Conservation (phyloP, 2,797 vertebrate genomes). For the Gadopsis bispinosus region DNA sequence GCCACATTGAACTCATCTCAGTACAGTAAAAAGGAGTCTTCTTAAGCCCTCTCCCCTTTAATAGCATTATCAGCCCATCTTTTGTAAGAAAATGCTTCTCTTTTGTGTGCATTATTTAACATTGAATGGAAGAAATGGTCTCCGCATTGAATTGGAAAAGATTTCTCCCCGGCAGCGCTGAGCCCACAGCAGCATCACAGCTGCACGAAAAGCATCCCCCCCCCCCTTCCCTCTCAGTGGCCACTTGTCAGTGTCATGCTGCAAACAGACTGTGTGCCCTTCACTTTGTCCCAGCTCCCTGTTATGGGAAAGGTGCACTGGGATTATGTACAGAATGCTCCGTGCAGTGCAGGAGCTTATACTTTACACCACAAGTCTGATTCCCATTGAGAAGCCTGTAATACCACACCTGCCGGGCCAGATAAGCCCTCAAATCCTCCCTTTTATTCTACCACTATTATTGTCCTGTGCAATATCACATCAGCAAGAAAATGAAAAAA, state of each 20-base stretch:
- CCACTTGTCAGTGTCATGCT: conserved; percentile 64
- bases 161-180: conserved; percentile 21
- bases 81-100: background rate
- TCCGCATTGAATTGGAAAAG: conserved; percentile 17
- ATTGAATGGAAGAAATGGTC: conserved; percentile 1
- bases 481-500: conserved; percentile 32
- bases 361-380: conserved; percentile 69
- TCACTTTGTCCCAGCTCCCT: conserved; percentile 71
- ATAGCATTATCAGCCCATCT: conserved; percentile 28
- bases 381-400: conserved; percentile 69
- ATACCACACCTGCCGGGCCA: conserved; percentile 72
- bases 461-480: conserved; percentile 57
- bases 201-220: conserved; percentile 35
- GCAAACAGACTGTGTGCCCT: conserved; percentile 65
- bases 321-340: conserved; percentile 71
- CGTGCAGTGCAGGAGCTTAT: conserved; percentile 60
- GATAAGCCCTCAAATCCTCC: conserved; percentile 72
- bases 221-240: conserved; percentile 29
- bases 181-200: conserved; percentile 29
- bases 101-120: conserved; percentile 8
- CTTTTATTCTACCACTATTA: conserved; percentile 66
- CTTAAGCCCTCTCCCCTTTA: conserved; percentile 28
- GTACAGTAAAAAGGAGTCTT: conserved; percentile 28
- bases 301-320: conserved; percentile 60
- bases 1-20: conserved; percentile 24